Percentiles rank a stretch among this genome's conserved stretches.
Evolutionary conservation across 2,113 vertebrate species (phyloP).

Genomic region (Copsychus sechellarum): DNA sequence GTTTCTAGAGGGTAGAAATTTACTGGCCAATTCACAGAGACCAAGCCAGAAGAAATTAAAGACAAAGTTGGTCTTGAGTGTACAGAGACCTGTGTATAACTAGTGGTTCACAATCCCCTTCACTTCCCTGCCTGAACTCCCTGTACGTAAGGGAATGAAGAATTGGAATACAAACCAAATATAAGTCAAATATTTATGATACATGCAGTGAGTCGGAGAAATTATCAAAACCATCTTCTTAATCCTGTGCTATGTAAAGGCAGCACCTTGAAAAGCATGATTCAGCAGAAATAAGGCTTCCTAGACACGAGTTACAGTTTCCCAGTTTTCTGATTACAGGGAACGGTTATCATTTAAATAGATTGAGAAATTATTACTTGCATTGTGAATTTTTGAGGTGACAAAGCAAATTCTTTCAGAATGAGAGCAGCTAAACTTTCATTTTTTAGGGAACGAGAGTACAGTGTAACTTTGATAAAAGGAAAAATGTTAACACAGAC

Average conservation of each 20-base stretch:
- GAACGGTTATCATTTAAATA: not conserved
- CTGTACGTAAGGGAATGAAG: not conserved
- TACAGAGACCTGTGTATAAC: not conserved
- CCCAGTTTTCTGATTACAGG: not conserved
- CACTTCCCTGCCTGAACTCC: not conserved
- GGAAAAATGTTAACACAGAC: not conserved
- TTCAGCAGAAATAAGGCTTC: not conserved
- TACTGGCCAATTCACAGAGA: not conserved
- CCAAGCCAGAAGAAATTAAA: not conserved
- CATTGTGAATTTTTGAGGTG: not conserved
- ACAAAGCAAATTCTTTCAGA: not conserved
- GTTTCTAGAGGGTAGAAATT: not conserved
- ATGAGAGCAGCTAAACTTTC: not conserved
- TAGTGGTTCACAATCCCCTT: not conserved
- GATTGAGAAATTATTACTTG: not conserved
- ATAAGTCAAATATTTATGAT: not conserved
- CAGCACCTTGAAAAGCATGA: not conserved
- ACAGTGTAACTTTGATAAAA: not conserved
- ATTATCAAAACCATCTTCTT: accelerated
- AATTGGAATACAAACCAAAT: not conserved
- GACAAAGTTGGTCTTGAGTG: not conserved
- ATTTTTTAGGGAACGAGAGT: not conserved
- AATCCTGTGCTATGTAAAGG: not conserved
- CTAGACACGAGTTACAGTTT: not conserved
- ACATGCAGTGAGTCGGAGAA: not conserved